Conservation (phyloP, 2,797 vertebrate species). For the Potorous gilbertii region DNA sequence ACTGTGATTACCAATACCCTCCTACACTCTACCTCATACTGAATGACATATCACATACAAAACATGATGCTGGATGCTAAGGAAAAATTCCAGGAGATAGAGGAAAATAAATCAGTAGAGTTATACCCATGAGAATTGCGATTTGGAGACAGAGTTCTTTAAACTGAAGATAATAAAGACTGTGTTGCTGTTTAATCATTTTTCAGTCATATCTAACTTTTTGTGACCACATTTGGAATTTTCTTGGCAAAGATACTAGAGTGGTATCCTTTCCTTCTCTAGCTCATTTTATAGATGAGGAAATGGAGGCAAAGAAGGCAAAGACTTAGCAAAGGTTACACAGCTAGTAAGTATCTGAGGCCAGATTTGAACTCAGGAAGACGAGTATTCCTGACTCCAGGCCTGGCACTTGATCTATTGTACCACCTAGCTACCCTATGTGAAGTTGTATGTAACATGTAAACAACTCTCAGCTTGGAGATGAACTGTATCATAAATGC, state of each 20-base stretch:
- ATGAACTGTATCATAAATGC: neutral
- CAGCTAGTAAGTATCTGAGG: neutral
- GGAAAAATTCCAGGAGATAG: neutral
- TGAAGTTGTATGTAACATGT: neutral
- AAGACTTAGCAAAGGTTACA: neutral
- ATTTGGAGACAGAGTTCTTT: neutral
- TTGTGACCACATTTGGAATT: neutral
- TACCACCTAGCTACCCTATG: neutral
- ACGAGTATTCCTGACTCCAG: neutral
- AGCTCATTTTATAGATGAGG: neutral
- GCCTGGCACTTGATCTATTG: neutral
- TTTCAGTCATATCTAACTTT: neutral
- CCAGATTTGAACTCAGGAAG: neutral
- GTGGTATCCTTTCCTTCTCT: neutral
- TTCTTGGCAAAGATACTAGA: neutral
- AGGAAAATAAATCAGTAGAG: constrained; percentile 21
- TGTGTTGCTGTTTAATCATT: neutral
- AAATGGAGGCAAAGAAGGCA: neutral
- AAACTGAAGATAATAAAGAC: neutral
- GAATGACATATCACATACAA: neutral
- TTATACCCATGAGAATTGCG: neutral
- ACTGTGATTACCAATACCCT: neutral
- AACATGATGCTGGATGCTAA: neutral
- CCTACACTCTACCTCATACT: neutral
- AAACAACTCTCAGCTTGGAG: neutral